A percentile compares a stretch with the other conserved stretches of the same genome.
These are phyloP conservation scores for Coenonympha arcania DNA, from an alignment of 2,888 invertebrate species.

Conservation along the genomic window DNA sequence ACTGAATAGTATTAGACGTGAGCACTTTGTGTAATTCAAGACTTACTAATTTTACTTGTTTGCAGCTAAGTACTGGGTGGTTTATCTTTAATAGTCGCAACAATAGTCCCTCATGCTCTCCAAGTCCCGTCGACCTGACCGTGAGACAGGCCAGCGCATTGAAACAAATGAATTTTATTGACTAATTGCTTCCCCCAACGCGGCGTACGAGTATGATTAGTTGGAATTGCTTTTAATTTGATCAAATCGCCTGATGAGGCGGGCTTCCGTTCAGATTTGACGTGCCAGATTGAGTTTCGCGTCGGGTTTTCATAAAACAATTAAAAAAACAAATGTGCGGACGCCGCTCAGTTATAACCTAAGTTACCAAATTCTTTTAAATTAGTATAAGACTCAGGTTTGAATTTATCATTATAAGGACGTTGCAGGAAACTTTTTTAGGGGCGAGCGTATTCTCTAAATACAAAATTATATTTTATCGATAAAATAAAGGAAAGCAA, in stretches of 20 bases:
- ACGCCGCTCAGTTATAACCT: slow-evolving; percentile 6
- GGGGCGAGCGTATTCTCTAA: too few species aligned
- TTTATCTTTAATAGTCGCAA: not conserved
- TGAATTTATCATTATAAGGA: too few species aligned
- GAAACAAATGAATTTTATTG: slow-evolving; percentile 43
- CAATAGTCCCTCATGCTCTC: slow-evolving; percentile 1
- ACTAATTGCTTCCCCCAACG: slow-evolving; percentile 46
- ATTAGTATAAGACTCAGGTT: too few species aligned
- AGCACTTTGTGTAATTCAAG: not conserved
- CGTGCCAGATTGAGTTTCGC: slow-evolving; percentile 29
- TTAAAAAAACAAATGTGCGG: slow-evolving; percentile 18
- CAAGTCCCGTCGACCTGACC: slow-evolving; percentile 7
- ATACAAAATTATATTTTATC: too few species aligned
- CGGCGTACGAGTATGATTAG: slow-evolving; percentile 40
- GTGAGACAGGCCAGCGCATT: slow-evolving; percentile 28
- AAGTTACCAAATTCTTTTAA: too few species aligned
- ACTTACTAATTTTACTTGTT: not conserved
- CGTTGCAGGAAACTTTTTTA: too few species aligned
- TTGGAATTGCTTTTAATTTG: slow-evolving; percentile 57
- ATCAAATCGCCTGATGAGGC: slow-evolving; percentile 54
- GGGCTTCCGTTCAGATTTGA: slow-evolving; percentile 49
- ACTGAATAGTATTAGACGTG: too few species aligned
- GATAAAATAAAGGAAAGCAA: too few species aligned
- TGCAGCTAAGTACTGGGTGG: not conserved
- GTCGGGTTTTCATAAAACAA: slow-evolving; percentile 25